A percentile compares a stretch with the other conserved stretches of the same genome.
Evolutionary conservation across 1,140 invertebrate species (phyloP).

Genomic region (Tribolium castaneum): DNA sequence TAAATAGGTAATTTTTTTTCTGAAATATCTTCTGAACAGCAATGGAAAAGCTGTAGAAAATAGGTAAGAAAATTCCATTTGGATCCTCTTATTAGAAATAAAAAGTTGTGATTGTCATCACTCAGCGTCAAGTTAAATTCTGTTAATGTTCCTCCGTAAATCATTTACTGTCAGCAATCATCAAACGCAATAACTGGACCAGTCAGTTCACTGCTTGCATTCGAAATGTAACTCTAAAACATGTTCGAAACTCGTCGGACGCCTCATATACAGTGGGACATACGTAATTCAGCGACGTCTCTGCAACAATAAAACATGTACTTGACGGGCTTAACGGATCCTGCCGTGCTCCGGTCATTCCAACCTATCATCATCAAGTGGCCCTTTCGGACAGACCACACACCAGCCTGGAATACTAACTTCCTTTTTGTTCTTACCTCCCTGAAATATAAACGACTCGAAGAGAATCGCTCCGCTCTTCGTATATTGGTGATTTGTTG

Average conservation of each 20-base stretch:
- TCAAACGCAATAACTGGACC: neutral
- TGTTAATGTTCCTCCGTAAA: neutral
- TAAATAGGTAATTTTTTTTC: no score
- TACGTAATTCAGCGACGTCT: slow-evolving; percentile 32
- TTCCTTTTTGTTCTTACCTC: slow-evolving; percentile 48
- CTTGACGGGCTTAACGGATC: slow-evolving; percentile 54
- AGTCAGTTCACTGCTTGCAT: neutral
- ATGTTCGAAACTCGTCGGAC: neutral
- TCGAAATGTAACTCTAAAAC: neutral
- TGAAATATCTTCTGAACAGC: no score
- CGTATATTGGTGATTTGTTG: neutral
- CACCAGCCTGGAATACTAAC: slow-evolving; percentile 57
- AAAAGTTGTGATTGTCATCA: neutral
- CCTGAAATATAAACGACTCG: slow-evolving; percentile 11
- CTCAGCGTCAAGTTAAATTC: neutral
- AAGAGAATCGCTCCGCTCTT: neutral
- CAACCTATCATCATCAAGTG: slow-evolving; percentile 61
- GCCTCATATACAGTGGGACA: neutral
- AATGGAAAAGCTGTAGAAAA: no score
- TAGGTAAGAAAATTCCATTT: no score
- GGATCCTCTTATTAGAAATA: no score
- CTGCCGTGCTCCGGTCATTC: slow-evolving; percentile 53
- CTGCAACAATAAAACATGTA: slow-evolving; percentile 55
- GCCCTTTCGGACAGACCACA: slow-evolving; percentile 47
- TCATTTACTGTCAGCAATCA: neutral